Evolutionary conservation across 2,113 vertebrate species (phyloP), one percentile per base, ranked within the genome.

Genomic region (Mus musculus): DNA sequence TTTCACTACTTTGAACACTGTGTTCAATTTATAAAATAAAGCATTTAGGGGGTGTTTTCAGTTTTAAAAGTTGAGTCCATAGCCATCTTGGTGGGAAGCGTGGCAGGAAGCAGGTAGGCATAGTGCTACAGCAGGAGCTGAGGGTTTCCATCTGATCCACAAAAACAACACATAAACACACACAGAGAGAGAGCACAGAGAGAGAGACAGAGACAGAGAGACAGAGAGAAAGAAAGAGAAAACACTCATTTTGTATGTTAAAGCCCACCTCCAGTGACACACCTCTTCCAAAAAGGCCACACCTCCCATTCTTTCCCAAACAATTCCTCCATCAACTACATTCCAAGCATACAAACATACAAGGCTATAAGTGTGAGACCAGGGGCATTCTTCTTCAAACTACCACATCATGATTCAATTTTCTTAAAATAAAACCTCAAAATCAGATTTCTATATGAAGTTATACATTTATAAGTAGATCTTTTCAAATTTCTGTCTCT

Each of bases 371-470:
- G 65, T 3, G 28, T 30, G 24, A 11, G 19, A 1, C 9, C 10
- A 2, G 5, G 36, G 9, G 19, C 33, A 54, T 54, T 78, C 28
- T 52, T 30, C 49, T n/a, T 59, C 54, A n/a, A 81, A 81, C 78
- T 12, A 59, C 10, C 22, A 61, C 2, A 63, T 22, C 24, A 84
- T 8, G 59, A 42, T 17, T 93, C 33, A 73, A 73, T 36, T 77
- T 86, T 91, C 52, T 82, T 95, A 89, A 46, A 85, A 46, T 85
- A 91, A 85, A 61, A 71, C 8, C 24, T 63, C 89, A 94, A 92
- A 93, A 91, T 26, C 69, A 87, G 89, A 12, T 84, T 90, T 65
- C 39, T 88, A 9, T 6, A 88, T 49, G 24, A 73, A 49, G n/a
- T 76, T 49, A 63, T 4, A 9, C 78, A 65, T 36, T 85, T 84